phyloP scores from a whole-genome alignment of 2,888 invertebrate genomes.

The Schizotus pectinicornis region DNA sequence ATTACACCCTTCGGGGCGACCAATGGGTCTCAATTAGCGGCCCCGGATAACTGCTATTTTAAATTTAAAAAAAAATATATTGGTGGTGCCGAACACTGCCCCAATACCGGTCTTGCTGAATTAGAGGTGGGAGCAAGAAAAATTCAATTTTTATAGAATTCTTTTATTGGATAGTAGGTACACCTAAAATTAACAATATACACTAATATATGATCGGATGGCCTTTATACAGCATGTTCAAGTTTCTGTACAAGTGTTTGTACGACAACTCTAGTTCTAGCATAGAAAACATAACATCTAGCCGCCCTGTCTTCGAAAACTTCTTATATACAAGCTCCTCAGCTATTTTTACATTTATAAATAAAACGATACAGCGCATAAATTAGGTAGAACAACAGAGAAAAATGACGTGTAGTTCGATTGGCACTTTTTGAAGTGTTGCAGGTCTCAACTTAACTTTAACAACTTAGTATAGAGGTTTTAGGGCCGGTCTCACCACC shows the following conservation, averaged over 20 bases:
- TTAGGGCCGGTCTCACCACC: not conserved
- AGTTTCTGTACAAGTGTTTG: slow-evolving; percentile 47
- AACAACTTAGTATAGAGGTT: not conserved
- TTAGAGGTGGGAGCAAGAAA: not conserved
- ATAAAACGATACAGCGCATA: slow-evolving; percentile 40
- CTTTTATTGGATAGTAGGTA: slow-evolving; percentile 51
- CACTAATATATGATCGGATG: slow-evolving; percentile 52
- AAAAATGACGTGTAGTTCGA: slow-evolving; percentile 24
- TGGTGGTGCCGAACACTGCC: not conserved
- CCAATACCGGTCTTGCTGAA: not conserved
- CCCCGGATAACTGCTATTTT: no score
- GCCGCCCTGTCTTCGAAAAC: slow-evolving; percentile 15
- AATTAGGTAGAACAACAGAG: slow-evolving; percentile 30
- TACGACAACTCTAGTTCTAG: slow-evolving; percentile 38
- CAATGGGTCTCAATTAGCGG: not conserved
- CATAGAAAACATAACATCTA: slow-evolving; percentile 27
- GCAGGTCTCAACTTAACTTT: slow-evolving; percentile 4
- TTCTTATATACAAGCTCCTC: slow-evolving; percentile 38
- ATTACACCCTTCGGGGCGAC: not conserved
- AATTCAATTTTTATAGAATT: slow-evolving; percentile 48
- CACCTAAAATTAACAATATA: slow-evolving; percentile 58
- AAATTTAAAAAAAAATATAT: no score
- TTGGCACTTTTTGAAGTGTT: slow-evolving; percentile 39
- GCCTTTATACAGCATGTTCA: slow-evolving; percentile 49
- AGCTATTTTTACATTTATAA: slow-evolving; percentile 42